These are phyloP conservation scores for Molanna angustata DNA, from an alignment of 2,888 invertebrate species.

Conservation along the genomic window DNA sequence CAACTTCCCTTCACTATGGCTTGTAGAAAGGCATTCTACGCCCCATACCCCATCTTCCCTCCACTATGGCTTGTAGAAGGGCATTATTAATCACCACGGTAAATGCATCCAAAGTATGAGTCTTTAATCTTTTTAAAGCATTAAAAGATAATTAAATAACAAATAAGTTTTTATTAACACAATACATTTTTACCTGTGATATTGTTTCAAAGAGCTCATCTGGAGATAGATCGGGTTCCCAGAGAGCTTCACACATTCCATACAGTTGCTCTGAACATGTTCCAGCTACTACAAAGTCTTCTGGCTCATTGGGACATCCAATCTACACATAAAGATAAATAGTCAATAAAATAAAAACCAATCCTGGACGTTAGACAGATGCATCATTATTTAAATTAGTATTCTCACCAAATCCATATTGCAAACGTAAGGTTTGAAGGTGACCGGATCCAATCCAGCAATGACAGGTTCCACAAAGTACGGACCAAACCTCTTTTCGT, in stretches of 20 bases:
- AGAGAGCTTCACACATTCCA: slow-evolving; percentile 96
- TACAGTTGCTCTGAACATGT: slow-evolving; percentile 86
- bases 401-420: slow-evolving; percentile 90
- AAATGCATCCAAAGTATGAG: no score
- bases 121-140: no score
- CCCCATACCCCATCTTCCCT: no score
- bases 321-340: slow-evolving; percentile 40
- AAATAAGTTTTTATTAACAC: no score
- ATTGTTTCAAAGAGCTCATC: slow-evolving; percentile 96
- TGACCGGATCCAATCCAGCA: slow-evolving; percentile 86
- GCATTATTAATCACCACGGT: no score
- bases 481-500: slow-evolving; percentile 95
- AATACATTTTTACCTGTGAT: slow-evolving; percentile 58
- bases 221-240: slow-evolving; percentile 86
- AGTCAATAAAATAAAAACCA: not conserved
- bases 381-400: not conserved
- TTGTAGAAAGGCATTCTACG: no score
- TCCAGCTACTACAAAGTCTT: slow-evolving; percentile 97
- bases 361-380: no score
- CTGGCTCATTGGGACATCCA: slow-evolving; percentile 82
- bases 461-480: slow-evolving; percentile 97
- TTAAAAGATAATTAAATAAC: no score
- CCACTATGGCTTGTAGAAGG: no score
- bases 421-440: slow-evolving; percentile 83
- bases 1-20: no score